These are phyloP conservation scores for Rhadinocentrus ornatus DNA, from an alignment of 2,797 vertebrate species.

Conservation along the genomic window DNA sequence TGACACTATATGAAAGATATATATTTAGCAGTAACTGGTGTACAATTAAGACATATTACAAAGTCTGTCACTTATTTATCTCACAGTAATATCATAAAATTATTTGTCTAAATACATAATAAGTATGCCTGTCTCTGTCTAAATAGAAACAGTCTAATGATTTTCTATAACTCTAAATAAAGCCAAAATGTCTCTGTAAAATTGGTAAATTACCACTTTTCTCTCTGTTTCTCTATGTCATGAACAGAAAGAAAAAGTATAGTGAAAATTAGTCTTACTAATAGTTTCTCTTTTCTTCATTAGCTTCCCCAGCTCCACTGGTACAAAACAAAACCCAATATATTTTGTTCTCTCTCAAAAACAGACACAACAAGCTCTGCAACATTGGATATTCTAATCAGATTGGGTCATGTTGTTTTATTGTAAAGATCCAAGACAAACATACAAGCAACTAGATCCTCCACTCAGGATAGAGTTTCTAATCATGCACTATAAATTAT, in stretches of 20 bases:
- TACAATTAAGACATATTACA: background rate
- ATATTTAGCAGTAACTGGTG: slow-evolving; percentile 4
- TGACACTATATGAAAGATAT: slow-evolving; percentile 13
- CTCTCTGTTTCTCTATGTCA: background rate
- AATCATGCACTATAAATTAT: slow-evolving; percentile 91
- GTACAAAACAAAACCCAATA: slow-evolving; percentile 28
- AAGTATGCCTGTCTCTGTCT: background rate
- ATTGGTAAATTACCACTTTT: slow-evolving; percentile 4
- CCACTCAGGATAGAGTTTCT: slow-evolving; percentile 86
- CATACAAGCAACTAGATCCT: slow-evolving; percentile 85
- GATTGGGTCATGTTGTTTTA: slow-evolving; percentile 81
- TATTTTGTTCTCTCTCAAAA: slow-evolving; percentile 14
- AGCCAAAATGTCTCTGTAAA: slow-evolving; percentile 17
- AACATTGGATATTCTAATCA: slow-evolving; percentile 72
- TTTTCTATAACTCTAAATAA: slow-evolving; percentile 33
- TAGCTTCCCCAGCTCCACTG: slow-evolving; percentile 25
- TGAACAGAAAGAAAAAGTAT: slow-evolving; percentile 6
- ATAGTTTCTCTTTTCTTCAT: slow-evolving; percentile 27
- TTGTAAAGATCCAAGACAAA: slow-evolving; percentile 84
- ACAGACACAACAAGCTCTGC: slow-evolving; percentile 34
- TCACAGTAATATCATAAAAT: background rate
- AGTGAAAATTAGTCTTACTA: slow-evolving; percentile 34
- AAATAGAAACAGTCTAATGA: slow-evolving; percentile 10
- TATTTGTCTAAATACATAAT: background rate
- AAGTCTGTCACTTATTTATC: slow-evolving; percentile 13